phyloP scores from a whole-genome alignment of 2,797 vertebrate genomes.

The Aldrovandia affinis region DNA sequence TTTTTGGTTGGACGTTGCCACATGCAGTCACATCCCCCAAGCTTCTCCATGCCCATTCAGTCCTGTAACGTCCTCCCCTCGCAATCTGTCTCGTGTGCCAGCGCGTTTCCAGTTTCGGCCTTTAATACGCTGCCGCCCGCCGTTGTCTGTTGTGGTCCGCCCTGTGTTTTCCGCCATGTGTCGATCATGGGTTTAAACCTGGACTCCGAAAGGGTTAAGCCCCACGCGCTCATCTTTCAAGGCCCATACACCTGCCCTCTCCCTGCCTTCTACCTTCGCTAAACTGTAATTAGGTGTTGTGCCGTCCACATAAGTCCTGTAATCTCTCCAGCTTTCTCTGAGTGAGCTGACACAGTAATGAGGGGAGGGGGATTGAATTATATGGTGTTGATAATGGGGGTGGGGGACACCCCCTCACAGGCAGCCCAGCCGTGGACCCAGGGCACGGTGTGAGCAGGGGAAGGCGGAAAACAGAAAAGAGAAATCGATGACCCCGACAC shows the following conservation, averaged over 20 bases:
- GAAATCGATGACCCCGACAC: background rate
- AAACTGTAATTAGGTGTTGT: conserved; percentile 17
- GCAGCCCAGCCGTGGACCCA: background rate
- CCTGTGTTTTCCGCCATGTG: background rate
- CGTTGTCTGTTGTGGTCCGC: background rate
- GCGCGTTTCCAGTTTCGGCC: background rate
- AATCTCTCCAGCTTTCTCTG: conserved; percentile 16
- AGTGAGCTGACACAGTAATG: conserved; percentile 18
- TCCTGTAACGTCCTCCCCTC: background rate
- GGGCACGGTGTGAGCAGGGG: background rate
- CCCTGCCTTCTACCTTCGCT: background rate
- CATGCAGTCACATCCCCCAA: background rate
- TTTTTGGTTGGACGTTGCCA: background rate
- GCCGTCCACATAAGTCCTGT: conserved; percentile 6
- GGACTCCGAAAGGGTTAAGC: background rate
- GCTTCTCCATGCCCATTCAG: background rate
- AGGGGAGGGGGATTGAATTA: conserved; percentile 10
- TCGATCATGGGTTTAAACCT: background rate
- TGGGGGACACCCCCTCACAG: background rate
- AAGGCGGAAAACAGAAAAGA: background rate
- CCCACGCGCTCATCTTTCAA: background rate
- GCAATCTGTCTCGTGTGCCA: background rate
- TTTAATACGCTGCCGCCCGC: background rate
- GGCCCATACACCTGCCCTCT: background rate
- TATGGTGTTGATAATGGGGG: conserved; percentile 1